Conservation (phyloP, 2,113 vertebrate species). For the Peromyscus californicus region DNA sequence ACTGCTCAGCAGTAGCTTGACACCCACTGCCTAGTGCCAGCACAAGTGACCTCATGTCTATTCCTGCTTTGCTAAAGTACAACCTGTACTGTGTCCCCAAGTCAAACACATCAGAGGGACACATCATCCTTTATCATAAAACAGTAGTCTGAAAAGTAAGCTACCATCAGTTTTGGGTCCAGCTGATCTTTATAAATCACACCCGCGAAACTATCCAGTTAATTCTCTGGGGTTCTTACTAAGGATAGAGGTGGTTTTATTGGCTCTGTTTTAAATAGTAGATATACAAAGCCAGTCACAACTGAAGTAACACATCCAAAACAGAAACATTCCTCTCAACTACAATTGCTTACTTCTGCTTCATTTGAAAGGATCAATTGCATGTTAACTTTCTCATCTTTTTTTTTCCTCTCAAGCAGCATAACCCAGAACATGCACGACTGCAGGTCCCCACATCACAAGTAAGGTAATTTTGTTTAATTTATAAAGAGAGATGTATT, state of each 20-base stretch:
- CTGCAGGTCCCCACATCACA: constrained; percentile 88
- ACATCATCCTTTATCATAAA: constrained; percentile 57
- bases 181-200: constrained; percentile 56
- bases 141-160: constrained; percentile 35
- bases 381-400: constrained; percentile 60
- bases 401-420: constrained; percentile 83
- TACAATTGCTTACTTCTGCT: constrained; percentile 21
- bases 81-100: constrained; percentile 81
- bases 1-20: constrained; percentile 83
- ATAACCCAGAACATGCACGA: constrained; percentile 86
- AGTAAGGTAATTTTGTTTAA: constrained; percentile 84
- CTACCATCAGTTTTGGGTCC: background rate
- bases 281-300: background rate
- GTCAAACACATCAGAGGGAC: constrained; percentile 79
- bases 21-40: constrained; percentile 79
- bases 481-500: constrained; percentile 50
- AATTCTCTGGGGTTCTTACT: constrained; percentile 22
- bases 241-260: background rate
- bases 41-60: constrained; percentile 84
- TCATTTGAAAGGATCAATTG: background rate
- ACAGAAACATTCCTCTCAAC: constrained; percentile 52
- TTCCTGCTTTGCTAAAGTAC: constrained; percentile 87
- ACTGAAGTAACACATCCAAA: constrained; percentile 30
- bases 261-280: constrained; percentile 37
- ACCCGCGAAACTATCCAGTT: background rate